These are phyloP conservation scores for Eufriesea mexicana DNA, from an alignment of 1,140 invertebrate species.

Conservation along the genomic window DNA sequence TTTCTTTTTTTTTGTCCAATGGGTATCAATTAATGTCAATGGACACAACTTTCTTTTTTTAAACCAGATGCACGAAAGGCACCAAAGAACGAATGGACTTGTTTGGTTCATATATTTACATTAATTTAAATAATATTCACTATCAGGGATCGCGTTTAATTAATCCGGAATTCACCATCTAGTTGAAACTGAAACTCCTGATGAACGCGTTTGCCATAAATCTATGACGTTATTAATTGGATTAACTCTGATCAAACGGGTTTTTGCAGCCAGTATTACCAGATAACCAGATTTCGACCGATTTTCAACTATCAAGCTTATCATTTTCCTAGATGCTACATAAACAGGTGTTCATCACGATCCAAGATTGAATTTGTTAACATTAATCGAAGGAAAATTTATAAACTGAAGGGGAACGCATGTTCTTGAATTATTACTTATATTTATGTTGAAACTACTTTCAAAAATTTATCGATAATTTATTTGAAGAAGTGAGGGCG, in stretches of 20 bases:
- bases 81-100: not conserved
- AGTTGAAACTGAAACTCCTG: not conserved
- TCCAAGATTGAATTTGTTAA: too few species aligned
- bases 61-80: too few species aligned
- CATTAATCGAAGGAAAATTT: too few species aligned
- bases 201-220: not conserved
- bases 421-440: too few species aligned
- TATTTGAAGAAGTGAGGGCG: too few species aligned
- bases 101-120: not conserved
- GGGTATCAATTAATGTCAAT: too few species aligned
- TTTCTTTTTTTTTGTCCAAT: too few species aligned
- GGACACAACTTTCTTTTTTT: too few species aligned
- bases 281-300: not conserved
- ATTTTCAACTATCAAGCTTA: not conserved
- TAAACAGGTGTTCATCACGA: too few species aligned
- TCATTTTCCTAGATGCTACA: not conserved
- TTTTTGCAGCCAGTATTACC: not conserved
- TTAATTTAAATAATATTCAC: not conserved
- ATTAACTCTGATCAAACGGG: conserved; percentile 26
- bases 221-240: not conserved
- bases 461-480: too few species aligned
- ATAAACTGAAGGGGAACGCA: too few species aligned
- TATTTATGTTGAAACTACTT: too few species aligned
- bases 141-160: not conserved
- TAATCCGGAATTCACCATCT: not conserved